These are phyloP conservation scores for Acromyrmex charruanus DNA, from an alignment of 1,140 invertebrate genomes.

Conservation along the genomic window DNA sequence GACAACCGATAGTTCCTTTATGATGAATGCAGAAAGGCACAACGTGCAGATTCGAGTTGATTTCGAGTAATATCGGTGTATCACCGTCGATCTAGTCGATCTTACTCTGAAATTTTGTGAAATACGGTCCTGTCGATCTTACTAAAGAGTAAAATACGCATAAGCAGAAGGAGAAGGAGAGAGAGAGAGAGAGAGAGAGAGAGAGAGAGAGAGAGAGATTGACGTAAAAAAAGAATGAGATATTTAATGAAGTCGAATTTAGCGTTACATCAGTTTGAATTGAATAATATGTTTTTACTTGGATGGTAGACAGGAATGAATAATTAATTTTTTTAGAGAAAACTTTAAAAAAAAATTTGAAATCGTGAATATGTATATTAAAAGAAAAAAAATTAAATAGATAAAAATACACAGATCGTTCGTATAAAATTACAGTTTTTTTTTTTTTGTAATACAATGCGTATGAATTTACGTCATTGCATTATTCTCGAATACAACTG, in stretches of 20 bases:
- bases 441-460: background rate
- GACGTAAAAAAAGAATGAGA: background rate
- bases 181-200: no score
- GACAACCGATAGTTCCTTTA: conserved; percentile 65
- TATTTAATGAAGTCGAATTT: background rate
- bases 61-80: background rate
- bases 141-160: background rate
- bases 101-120: conserved; percentile 2
- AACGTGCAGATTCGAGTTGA: background rate
- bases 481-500: background rate
- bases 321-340: background rate
- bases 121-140: background rate
- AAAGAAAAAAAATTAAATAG: background rate
- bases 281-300: conserved; percentile 20
- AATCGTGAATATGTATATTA: background rate
- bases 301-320: background rate
- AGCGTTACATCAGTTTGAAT: conserved; percentile 15
- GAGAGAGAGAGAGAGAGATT: no score
- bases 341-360: background rate
- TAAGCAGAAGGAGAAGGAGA: background rate
- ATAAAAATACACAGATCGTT: background rate
- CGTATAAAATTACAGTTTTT: background rate
- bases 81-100: background rate
- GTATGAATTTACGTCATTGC: background rate
- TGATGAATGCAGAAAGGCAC: conserved; percentile 24